phyloP scores from a whole-genome alignment of 92 coral and sea anemone species.

The Hydrozoanthus gracilis region DNA sequence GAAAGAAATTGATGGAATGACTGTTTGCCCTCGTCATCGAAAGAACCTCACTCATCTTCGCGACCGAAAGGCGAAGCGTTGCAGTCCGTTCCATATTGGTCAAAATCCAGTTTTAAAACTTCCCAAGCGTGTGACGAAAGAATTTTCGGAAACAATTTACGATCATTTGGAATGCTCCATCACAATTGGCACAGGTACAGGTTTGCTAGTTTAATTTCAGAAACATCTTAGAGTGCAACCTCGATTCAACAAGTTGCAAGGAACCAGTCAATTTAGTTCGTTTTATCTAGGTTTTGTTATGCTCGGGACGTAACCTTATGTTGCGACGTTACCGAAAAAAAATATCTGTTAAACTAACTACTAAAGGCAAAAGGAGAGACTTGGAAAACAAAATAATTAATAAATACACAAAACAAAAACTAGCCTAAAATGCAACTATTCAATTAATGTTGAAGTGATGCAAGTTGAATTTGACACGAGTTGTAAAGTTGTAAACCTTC shows the following conservation, averaged over 20 bases:
- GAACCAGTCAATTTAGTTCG: neutral
- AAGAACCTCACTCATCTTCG: conserved; percentile 14
- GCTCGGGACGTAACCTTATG: too few species aligned
- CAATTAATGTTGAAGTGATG: too few species aligned
- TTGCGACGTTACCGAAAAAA: too few species aligned
- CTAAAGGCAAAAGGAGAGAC: too few species aligned
- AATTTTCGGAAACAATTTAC: neutral
- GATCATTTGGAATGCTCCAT: neutral
- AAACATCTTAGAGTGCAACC: neutral
- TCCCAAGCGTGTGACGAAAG: conserved; percentile 3
- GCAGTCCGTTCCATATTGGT: conserved; percentile 25
- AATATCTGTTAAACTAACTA: too few species aligned
- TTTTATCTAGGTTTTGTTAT: neutral
- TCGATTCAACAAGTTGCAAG: neutral
- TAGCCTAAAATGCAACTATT: too few species aligned
- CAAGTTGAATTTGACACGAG: too few species aligned
- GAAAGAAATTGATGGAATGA: conserved; percentile 22
- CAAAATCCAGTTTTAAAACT: conserved; percentile 16
- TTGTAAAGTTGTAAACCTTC: too few species aligned
- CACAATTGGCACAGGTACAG: neutral
- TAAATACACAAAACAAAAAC: too few species aligned
- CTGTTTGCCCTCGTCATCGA: conserved; percentile 18
- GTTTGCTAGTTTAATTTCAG: neutral
- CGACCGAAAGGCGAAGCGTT: conserved; percentile 27
- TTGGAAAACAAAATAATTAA: too few species aligned